Conservation (phyloP, 2,797 vertebrate species). For the Acanthornis magna region DNA sequence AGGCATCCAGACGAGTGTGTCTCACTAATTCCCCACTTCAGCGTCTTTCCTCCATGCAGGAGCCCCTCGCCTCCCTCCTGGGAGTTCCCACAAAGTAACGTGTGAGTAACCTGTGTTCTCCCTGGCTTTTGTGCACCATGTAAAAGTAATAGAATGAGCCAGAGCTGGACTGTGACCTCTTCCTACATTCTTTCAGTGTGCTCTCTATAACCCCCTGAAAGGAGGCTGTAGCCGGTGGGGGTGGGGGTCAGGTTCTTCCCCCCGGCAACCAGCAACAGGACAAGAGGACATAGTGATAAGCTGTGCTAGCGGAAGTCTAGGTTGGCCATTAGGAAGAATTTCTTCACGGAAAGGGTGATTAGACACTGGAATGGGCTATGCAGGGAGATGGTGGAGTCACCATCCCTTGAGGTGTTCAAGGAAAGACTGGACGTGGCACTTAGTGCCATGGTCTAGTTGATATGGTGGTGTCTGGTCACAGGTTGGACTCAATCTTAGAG, state of each 20-base stretch:
- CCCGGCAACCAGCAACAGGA: not conserved
- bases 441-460: not conserved
- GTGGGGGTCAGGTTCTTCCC: not conserved
- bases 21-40: not conserved
- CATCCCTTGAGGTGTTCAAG: too few relatives aligned
- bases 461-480: not conserved
- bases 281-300: not conserved
- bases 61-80: fast-evolving
- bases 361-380: not conserved
- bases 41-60: fast-evolving
- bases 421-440: not conserved
- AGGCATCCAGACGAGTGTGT: not conserved
- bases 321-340: not conserved
- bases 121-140: fast-evolving
- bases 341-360: not conserved
- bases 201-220: not conserved
- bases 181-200: not conserved
- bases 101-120: not conserved
- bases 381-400: not conserved
- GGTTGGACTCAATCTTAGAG: not conserved
- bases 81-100: not conserved
- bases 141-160: not conserved
- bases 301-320: not conserved
- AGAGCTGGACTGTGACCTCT: not conserved
- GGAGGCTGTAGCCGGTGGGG: not conserved